A percentile compares a stretch with the other conserved stretches of the same genome.
Evolutionary conservation across 2,888 invertebrate genomes (phyloP).

Genomic region (Linyphia triangularis): DNA sequence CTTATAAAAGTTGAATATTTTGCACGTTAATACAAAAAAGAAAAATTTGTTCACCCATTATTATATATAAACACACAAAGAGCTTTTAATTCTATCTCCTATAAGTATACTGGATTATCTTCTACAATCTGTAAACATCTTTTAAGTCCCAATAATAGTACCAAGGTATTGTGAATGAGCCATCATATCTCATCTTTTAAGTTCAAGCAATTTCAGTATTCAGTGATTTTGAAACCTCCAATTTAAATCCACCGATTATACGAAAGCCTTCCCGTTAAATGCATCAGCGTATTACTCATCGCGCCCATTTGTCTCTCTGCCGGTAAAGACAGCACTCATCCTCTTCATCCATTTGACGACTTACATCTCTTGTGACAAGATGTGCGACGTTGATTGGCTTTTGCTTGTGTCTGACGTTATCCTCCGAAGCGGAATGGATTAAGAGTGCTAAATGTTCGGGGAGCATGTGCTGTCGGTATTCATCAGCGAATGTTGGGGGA

Average conservation of each 20-base stretch:
- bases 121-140: too few species aligned
- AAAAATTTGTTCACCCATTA: too few species aligned
- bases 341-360: constrained; percentile 23
- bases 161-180: not conserved
- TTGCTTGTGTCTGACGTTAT: constrained; percentile 42
- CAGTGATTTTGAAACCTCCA: not conserved
- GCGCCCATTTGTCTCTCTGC: not conserved
- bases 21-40: too few species aligned
- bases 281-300: constrained; percentile 16
- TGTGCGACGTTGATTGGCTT: constrained; percentile 40
- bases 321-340: constrained; percentile 25
- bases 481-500: constrained; percentile 8
- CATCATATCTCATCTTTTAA: not conserved
- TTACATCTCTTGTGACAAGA: constrained; percentile 40
- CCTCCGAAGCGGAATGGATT: constrained; percentile 38
- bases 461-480: constrained; percentile 30
- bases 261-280: not conserved
- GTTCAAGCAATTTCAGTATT: not conserved
- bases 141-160: too few species aligned
- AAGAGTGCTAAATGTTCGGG: constrained; percentile 37
- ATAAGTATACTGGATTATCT: too few species aligned
- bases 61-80: too few species aligned
- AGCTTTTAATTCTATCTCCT: too few species aligned
- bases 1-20: too few species aligned
- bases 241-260: constrained; percentile 6